A percentile compares a stretch with the other conserved stretches of the same genome.
These are phyloP conservation scores for Mormyrops boulengeri DNA, from an alignment of 2,797 vertebrate genomes.

Conservation along the genomic window DNA sequence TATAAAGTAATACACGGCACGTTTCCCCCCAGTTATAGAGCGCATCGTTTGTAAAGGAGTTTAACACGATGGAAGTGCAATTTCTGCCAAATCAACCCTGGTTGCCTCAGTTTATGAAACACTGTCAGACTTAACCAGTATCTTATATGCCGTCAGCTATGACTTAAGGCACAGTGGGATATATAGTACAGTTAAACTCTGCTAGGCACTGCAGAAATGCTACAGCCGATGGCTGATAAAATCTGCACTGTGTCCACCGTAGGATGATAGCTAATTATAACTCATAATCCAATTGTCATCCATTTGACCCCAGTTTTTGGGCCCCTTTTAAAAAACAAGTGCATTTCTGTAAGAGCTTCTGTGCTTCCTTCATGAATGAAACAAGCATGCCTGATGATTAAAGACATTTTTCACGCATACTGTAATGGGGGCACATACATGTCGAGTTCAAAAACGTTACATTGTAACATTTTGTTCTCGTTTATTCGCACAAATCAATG, in stretches of 20 bases:
- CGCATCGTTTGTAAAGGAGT: not conserved
- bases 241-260: not conserved
- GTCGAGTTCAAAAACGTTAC: not conserved
- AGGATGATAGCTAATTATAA: not conserved
- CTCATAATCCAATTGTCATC: not conserved
- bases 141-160: not conserved
- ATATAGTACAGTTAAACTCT: not conserved
- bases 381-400: not conserved
- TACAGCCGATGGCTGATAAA: not conserved
- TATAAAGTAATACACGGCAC: not conserved
- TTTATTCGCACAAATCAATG: not conserved
- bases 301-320: not conserved
- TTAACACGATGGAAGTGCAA: not conserved
- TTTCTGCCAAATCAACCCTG: not conserved
- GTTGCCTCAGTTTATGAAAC: not conserved
- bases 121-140: not conserved
- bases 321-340: not conserved
- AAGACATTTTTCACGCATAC: conserved; percentile 14
- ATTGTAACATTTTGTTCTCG: not conserved
- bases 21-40: not conserved
- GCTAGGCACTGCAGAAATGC: not conserved
- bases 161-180: not conserved
- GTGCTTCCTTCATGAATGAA: not conserved
- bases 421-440: not conserved
- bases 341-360: not conserved